These are phyloP conservation scores for Ariolimax columbianus DNA, from an alignment of 2,888 invertebrate genomes.

Conservation along the genomic window DNA sequence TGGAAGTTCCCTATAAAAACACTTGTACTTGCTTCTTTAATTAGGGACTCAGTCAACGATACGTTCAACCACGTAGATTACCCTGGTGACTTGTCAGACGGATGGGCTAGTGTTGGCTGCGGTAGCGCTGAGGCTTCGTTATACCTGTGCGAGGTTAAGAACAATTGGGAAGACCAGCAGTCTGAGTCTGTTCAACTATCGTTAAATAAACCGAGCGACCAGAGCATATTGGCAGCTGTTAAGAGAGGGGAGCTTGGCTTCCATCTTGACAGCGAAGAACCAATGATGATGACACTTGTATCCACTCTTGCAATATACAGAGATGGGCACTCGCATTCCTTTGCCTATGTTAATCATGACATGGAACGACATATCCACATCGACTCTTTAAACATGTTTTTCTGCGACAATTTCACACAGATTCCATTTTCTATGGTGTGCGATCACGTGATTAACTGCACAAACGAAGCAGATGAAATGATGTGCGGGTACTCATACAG, in stretches of 20 bases:
- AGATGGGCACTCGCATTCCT: neutral
- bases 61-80: neutral
- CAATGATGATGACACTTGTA: neutral
- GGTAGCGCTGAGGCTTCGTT: neutral
- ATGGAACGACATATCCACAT: neutral
- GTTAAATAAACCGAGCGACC: neutral
- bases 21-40: neutral
- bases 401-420: conserved; percentile 17
- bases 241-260: conserved; percentile 5
- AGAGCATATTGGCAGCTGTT: neutral
- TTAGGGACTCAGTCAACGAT: neutral
- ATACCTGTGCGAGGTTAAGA: conserved; percentile 17
- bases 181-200: neutral
- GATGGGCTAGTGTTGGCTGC: conserved; percentile 31
- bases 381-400: neutral
- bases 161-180: neutral
- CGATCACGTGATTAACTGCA: neutral
- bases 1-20: conserved; percentile 7
- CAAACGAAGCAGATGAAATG: neutral
- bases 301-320: neutral
- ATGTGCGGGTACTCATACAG: neutral
- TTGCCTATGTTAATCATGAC: neutral
- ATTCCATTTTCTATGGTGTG: conserved; percentile 29
- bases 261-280: neutral
- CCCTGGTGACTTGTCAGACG: neutral